Conservation (phyloP, 2,797 vertebrate species). For the Clamator glandarius region DNA sequence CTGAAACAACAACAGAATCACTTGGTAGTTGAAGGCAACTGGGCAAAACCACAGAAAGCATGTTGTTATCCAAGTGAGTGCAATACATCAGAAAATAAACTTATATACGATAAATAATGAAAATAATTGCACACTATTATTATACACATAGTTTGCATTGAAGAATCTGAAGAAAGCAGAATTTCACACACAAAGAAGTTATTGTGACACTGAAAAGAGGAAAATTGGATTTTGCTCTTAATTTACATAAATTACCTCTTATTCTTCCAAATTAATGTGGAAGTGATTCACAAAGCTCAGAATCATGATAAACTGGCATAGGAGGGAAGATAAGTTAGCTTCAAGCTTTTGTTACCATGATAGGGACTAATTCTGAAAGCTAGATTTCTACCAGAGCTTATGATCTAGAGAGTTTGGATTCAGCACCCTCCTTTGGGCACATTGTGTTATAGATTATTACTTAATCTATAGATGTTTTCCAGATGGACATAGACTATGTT, state of each 20-base stretch:
- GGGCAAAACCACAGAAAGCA: slow-evolving; percentile 9
- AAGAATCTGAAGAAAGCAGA: not conserved
- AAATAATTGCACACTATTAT: not conserved
- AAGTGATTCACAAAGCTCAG: not conserved
- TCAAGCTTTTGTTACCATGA: not conserved
- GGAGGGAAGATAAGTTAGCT: not conserved
- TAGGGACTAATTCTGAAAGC: not conserved
- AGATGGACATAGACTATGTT: not conserved
- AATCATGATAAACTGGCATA: not conserved
- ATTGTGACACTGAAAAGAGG: not conserved
- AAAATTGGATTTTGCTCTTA: not conserved
- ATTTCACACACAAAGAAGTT: not conserved
- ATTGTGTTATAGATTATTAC: not conserved
- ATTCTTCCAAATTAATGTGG: not conserved
- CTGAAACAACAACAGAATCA: not conserved
- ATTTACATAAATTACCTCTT: not conserved
- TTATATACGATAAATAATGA: not conserved
- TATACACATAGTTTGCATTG: not conserved
- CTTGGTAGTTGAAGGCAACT: not conserved
- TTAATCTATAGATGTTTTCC: not conserved
- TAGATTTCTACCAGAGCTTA: not conserved
- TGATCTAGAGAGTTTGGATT: not conserved
- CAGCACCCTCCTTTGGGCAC: not conserved
- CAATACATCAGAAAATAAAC: not conserved
- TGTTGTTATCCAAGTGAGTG: not conserved